Evolutionary conservation across 2,888 invertebrate genomes (phyloP).

Genomic region (Lampropteryx suffumata): DNA sequence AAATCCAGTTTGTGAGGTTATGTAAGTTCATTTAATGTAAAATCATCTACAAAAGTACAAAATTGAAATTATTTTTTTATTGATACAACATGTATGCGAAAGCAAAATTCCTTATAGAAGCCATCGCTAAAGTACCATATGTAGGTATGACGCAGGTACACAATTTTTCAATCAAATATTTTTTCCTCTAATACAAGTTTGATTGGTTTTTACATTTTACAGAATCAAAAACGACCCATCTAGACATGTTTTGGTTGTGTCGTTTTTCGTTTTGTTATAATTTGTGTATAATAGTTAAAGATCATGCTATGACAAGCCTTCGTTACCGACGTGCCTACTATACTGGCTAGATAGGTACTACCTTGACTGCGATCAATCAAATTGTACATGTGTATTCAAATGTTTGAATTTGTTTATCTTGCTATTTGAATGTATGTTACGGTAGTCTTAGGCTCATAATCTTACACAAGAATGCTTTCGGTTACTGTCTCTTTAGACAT

Average conservation of each 20-base stretch:
- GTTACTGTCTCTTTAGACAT: neutral
- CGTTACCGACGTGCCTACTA: no score
- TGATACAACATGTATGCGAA: slow-evolving; percentile 16
- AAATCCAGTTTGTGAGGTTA: slow-evolving; percentile 32
- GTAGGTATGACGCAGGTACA: no score
- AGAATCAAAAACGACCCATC: neutral
- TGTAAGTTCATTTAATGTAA: slow-evolving; percentile 43
- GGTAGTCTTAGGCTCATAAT: slow-evolving; percentile 9
- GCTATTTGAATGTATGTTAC: slow-evolving; percentile 20
- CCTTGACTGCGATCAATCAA: neutral
- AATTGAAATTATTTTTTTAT: slow-evolving; percentile 45
- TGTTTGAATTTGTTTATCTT: slow-evolving; percentile 16
- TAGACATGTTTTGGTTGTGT: neutral
- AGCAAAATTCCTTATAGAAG: neutral
- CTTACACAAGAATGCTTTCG: slow-evolving; percentile 21
- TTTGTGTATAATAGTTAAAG: no score
- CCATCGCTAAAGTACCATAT: no score
- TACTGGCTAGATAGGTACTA: neutral
- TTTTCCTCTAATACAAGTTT: no score
- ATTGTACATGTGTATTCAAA: neutral
- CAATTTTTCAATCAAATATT: no score
- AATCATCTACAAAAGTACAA: slow-evolving; percentile 51
- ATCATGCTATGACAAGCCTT: no score
- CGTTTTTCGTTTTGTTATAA: neutral
- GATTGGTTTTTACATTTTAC: no score